Evolutionary conservation across 2,888 invertebrate species (phyloP).

Genomic region (Agrotis ipsilon): DNA sequence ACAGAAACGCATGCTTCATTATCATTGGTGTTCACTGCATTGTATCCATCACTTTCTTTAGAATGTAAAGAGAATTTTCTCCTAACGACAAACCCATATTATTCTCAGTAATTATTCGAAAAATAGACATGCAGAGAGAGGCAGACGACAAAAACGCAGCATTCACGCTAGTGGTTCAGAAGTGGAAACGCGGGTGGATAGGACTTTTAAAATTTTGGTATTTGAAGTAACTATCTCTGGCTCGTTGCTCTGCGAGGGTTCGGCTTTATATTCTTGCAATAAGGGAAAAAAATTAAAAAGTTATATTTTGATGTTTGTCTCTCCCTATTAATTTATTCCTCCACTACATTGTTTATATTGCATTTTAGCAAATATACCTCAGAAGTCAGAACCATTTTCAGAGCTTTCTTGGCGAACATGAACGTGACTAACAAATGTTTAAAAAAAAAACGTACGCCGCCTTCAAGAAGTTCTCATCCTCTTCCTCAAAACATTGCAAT

Average conservation of each 20-base stretch:
- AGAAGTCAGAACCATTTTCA: slow-evolving; percentile 17
- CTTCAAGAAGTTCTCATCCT: slow-evolving; percentile 26
- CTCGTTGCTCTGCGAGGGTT: too few species aligned
- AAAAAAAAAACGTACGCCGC: slow-evolving; percentile 8
- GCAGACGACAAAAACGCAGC: background rate
- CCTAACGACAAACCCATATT: background rate
- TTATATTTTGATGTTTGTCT: too few species aligned
- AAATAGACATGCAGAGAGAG: background rate
- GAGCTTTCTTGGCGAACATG: slow-evolving; percentile 29
- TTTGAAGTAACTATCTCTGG: too few species aligned
- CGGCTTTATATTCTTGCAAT: too few species aligned
- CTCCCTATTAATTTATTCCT: too few species aligned
- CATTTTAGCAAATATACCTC: slow-evolving; percentile 19
- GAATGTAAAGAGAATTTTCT: slow-evolving; percentile 21
- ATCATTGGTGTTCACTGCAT: slow-evolving; percentile 22
- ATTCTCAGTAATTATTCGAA: background rate
- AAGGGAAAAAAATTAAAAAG: too few species aligned
- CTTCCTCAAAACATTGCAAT: slow-evolving; percentile 39
- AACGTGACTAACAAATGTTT: slow-evolving; percentile 32
- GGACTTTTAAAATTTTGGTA: too few species aligned
- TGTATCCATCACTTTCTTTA: slow-evolving; percentile 21
- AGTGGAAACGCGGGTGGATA: too few species aligned
- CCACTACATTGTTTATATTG: background rate
- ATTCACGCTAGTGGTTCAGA: background rate
- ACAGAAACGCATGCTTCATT: slow-evolving; percentile 14